A percentile compares a stretch with the other conserved stretches of the same genome.
phyloP scores from a whole-genome alignment of 2,888 invertebrate species.

The Drosophila barbarae region DNA sequence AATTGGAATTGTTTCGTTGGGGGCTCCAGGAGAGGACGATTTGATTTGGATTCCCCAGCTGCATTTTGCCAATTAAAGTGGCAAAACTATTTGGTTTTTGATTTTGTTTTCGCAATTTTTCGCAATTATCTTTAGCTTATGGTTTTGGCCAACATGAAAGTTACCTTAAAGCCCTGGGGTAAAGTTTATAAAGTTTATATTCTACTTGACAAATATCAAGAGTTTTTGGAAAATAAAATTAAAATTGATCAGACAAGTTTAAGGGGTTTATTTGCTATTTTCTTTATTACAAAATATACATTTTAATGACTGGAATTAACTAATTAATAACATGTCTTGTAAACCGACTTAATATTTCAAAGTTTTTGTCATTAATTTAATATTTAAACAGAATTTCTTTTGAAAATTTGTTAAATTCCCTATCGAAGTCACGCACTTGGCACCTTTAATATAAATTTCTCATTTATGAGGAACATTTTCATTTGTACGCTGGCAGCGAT shows the following conservation, averaged over 20 bases:
- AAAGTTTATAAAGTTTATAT: background rate
- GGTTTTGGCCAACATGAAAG: constrained; percentile 15
- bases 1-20: constrained; percentile 41
- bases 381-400: background rate
- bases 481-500: constrained; percentile 50
- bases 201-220: background rate
- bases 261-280: background rate
- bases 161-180: background rate
- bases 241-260: background rate
- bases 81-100: constrained; percentile 25
- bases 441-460: constrained; percentile 54
- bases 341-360: background rate
- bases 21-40: constrained; percentile 11
- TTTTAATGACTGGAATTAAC: too few species aligned
- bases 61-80: constrained; percentile 36
- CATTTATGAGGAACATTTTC: constrained; percentile 51
- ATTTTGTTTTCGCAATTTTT: constrained; percentile 7
- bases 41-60: constrained; percentile 30
- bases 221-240: background rate
- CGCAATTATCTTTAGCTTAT: constrained; percentile 15
- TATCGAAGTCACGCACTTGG: constrained; percentile 17
- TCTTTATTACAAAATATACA: background rate
- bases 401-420: background rate
- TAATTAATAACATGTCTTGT: too few species aligned
- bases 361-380: background rate